Percentiles rank a stretch among this genome's conserved stretches.
Evolutionary conservation across 2,888 invertebrate species (phyloP).

Genomic region (Amblyjoppa fuscipennis): DNA sequence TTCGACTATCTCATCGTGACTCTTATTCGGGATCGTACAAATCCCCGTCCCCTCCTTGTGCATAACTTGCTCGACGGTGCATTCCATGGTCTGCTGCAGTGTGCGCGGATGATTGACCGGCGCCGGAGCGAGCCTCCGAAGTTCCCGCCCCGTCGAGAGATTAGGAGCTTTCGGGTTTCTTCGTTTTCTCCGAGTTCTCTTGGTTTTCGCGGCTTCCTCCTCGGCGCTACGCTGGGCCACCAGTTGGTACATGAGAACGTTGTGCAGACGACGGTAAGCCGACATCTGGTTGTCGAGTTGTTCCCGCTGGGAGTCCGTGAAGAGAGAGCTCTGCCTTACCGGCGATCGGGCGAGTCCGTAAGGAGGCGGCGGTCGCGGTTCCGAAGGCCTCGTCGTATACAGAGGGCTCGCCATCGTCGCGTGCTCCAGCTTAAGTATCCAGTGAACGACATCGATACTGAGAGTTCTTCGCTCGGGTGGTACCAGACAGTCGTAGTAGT

Average conservation of each 20-base stretch:
- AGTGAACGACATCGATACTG: not conserved
- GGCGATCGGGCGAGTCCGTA: too few species aligned
- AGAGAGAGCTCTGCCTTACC: not conserved
- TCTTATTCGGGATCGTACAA: not conserved
- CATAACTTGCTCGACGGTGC: not conserved
- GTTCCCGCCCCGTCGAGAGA: too few species aligned
- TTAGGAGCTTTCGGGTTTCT: not conserved
- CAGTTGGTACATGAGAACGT: not conserved
- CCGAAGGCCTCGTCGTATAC: too few species aligned
- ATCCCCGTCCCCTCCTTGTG: not conserved
- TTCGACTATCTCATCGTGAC: not conserved
- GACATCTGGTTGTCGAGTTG: not conserved
- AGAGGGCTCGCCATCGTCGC: too few species aligned
- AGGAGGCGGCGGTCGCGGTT: too few species aligned
- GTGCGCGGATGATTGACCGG: not conserved
- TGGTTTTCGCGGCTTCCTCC: not conserved
- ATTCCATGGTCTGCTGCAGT: not conserved
- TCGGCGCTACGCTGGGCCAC: not conserved
- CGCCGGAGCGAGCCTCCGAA: not conserved
- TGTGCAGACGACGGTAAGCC: not conserved
- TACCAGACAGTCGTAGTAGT: not conserved
- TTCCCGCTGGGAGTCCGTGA: not conserved
- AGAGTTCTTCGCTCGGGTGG: not conserved
- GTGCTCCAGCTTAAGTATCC: not conserved
- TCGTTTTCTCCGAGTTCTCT: not conserved